Conservation (phyloP, 1,140 invertebrate species). For the Tetranychus urticae region DNA sequence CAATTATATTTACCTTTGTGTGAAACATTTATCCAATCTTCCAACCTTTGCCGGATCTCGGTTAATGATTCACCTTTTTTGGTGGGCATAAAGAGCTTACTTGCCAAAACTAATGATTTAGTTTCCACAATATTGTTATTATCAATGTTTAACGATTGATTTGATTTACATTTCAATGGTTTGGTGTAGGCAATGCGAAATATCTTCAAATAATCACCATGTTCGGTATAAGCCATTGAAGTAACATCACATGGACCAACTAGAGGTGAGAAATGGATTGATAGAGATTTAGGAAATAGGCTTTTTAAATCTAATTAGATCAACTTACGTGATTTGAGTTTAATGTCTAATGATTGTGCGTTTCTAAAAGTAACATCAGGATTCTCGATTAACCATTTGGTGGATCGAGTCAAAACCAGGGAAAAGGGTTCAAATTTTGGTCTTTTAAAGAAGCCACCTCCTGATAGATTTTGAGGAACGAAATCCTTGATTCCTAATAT, state of each 20-base stretch:
- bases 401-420: conserved; percentile 10
- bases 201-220: conserved; percentile 14
- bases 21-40: conserved; percentile 3
- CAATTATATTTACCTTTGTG: conserved; percentile 1
- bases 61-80: conserved; percentile 6
- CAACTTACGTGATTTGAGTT: conserved; percentile 13
- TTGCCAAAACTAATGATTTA: background rate
- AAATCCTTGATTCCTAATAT: conserved; percentile 13
- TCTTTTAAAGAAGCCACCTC: conserved; percentile 12
- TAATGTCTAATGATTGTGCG: conserved; percentile 13
- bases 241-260: background rate
- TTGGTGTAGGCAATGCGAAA: conserved; percentile 12
- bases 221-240: conserved; percentile 13
- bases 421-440: conserved; percentile 14
- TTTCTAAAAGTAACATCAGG: conserved; percentile 11
- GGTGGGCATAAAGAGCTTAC: conserved; percentile 3
- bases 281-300: too few species aligned
- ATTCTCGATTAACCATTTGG: conserved; percentile 12
- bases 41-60: conserved; percentile 2
- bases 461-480: conserved; percentile 7
- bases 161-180: background rate
- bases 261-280: background rate
- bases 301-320: background rate
- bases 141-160: background rate
- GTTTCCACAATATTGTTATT: background rate